phyloP scores from a whole-genome alignment of 2,888 invertebrate genomes.

The Cheilosia grossa region DNA sequence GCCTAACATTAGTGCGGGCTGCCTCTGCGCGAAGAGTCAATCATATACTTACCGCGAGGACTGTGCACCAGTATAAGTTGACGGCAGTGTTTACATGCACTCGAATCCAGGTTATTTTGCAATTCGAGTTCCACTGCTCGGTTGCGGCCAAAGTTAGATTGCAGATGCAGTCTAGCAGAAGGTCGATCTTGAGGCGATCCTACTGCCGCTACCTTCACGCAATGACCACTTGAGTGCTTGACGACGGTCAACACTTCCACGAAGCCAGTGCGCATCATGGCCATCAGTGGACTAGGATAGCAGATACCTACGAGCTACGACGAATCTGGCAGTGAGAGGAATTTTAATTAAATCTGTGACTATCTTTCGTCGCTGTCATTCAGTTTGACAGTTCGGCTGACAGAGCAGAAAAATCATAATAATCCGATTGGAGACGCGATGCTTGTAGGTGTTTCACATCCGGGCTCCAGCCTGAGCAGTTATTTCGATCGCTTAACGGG shows the following conservation, averaged over 20 bases:
- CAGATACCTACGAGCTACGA: background rate
- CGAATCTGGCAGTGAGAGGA: constrained; percentile 42
- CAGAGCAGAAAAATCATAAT: constrained; percentile 69
- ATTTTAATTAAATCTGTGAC: constrained; percentile 72
- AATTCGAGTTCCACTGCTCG: constrained; percentile 43
- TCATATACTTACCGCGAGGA: constrained; percentile 10
- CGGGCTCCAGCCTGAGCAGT: constrained; percentile 26
- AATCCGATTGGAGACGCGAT: constrained; percentile 49
- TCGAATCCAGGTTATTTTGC: constrained; percentile 62
- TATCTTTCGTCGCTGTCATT: constrained; percentile 73
- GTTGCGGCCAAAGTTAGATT: constrained; percentile 41
- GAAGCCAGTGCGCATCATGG: constrained; percentile 24
- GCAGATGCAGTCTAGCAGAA: constrained; percentile 37
- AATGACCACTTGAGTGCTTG: constrained; percentile 45
- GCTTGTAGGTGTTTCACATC: constrained; percentile 65
- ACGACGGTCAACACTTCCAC: constrained; percentile 57
- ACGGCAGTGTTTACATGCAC: constrained; percentile 65
- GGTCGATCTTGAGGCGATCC: constrained; percentile 27
- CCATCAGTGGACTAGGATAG: background rate
- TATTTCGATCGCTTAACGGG: constrained; percentile 59
- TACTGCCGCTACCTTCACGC: background rate
- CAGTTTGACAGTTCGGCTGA: constrained; percentile 67
- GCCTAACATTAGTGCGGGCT: constrained; percentile 62
- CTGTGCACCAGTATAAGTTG: constrained; percentile 6
- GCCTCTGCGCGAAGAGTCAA: constrained; percentile 55